These are phyloP conservation scores for Lithobates pipiens DNA, from an alignment of 2,797 vertebrate genomes.

Conservation along the genomic window DNA sequence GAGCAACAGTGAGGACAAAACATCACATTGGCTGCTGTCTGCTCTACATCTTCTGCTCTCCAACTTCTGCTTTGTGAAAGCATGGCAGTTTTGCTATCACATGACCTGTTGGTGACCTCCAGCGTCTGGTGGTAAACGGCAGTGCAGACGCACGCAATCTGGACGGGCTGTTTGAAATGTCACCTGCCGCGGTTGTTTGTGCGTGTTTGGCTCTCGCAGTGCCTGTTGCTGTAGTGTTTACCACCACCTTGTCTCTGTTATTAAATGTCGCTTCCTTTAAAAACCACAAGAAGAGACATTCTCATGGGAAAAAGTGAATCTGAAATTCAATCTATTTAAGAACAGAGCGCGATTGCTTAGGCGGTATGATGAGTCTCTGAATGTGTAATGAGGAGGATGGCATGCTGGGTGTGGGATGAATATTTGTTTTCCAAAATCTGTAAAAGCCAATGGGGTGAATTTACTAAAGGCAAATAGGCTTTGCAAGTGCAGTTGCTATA, in stretches of 20 bases:
- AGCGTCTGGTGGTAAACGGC: slow-evolving; percentile 69
- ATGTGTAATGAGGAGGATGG: too few species aligned
- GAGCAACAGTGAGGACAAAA: too few species aligned
- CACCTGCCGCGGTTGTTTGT: slow-evolving; percentile 70
- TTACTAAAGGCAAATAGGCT: too few species aligned
- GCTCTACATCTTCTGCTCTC: too few species aligned
- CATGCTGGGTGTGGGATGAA: too few species aligned
- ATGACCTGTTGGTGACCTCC: slow-evolving; percentile 72
- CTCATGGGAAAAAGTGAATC: slow-evolving; percentile 75
- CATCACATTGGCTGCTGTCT: too few species aligned
- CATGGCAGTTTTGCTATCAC: too few species aligned
- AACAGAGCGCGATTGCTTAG: background rate
- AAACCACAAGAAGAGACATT: slow-evolving; percentile 77
- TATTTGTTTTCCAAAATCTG: too few species aligned
- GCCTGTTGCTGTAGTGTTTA: slow-evolving; percentile 68
- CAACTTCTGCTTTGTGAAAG: too few species aligned
- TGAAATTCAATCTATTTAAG: slow-evolving; percentile 4
- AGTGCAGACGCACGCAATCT: slow-evolving; percentile 66
- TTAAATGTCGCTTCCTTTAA: slow-evolving; percentile 78
- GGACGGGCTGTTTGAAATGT: slow-evolving; percentile 20
- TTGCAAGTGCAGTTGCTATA: too few species aligned
- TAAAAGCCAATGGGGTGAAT: too few species aligned
- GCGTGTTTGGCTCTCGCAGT: slow-evolving; percentile 65
- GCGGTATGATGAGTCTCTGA: background rate
- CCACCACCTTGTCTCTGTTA: slow-evolving; percentile 72